These are phyloP conservation scores for Zapus hudsonius DNA, from an alignment of 2,113 vertebrate genomes.

Conservation along the genomic window DNA sequence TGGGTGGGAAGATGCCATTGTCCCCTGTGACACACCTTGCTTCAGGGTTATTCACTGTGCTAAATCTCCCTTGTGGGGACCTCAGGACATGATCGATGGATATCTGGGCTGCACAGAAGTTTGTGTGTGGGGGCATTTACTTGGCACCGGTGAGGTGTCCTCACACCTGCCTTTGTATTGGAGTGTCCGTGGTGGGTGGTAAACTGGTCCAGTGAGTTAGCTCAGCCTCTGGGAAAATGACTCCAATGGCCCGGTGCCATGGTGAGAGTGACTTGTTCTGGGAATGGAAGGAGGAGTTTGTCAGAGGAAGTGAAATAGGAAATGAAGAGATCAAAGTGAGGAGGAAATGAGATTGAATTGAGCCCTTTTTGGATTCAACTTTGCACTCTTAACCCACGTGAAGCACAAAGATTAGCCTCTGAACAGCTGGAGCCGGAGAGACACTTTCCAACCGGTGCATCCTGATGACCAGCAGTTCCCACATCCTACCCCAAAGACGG, in stretches of 20 bases:
- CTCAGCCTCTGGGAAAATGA: slow-evolving; percentile 75
- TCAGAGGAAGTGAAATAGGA: slow-evolving; percentile 85
- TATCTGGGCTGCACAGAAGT: slow-evolving; percentile 1
- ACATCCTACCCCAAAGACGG: background rate
- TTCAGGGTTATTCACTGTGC: background rate
- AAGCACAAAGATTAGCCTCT: slow-evolving; percentile 74
- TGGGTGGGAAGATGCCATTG: background rate
- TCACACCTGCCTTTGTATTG: background rate
- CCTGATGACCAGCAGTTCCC: background rate
- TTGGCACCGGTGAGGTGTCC: background rate
- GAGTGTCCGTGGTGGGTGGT: background rate
- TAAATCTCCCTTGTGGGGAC: background rate
- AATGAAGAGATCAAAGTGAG: slow-evolving; percentile 86
- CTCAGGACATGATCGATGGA: background rate
- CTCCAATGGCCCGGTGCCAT: slow-evolving; percentile 65
- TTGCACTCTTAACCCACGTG: slow-evolving; percentile 73
- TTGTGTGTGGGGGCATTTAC: slow-evolving; percentile 48
- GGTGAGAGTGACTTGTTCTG: slow-evolving; percentile 67
- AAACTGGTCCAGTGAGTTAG: background rate
- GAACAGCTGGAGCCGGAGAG: background rate
- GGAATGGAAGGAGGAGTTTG: slow-evolving; percentile 82
- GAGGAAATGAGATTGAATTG: slow-evolving; percentile 82
- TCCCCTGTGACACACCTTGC: background rate
- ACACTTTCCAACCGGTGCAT: slow-evolving; percentile 54
- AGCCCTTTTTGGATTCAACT: slow-evolving; percentile 78